A percentile compares a stretch with the other conserved stretches of the same genome.
Evolutionary conservation across 1,140 invertebrate species (phyloP).

Genomic region (Macrobrachium rosenbergii): DNA sequence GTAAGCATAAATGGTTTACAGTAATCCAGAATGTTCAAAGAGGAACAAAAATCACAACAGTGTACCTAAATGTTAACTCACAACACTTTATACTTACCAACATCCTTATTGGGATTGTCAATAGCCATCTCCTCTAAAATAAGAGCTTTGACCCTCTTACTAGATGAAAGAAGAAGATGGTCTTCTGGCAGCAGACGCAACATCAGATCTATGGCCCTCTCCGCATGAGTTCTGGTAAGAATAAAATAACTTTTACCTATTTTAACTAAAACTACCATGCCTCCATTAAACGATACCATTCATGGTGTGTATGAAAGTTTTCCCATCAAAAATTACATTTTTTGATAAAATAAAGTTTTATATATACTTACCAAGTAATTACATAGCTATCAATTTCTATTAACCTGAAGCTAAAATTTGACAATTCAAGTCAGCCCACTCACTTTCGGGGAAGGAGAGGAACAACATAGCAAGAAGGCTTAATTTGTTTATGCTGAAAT

Average conservation of each 20-base stretch:
- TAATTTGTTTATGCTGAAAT: too few relatives aligned
- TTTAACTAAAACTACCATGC: neutral
- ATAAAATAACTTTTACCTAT: neutral
- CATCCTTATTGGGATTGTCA: slow-evolving; percentile 75
- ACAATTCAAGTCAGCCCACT: too few relatives aligned
- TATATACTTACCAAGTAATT: too few relatives aligned
- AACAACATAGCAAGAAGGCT: too few relatives aligned
- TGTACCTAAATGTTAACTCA: neutral
- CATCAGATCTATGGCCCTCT: slow-evolving; percentile 86
- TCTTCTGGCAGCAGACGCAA: slow-evolving; percentile 82
- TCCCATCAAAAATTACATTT: too few relatives aligned
- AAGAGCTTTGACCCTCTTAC: slow-evolving; percentile 90
- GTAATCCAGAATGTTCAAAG: neutral
- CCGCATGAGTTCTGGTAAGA: slow-evolving; percentile 79
- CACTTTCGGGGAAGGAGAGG: too few relatives aligned
- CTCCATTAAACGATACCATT: neutral
- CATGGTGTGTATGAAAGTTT: too few relatives aligned
- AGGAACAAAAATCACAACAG: too few relatives aligned
- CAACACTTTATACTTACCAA: slow-evolving; percentile 65
- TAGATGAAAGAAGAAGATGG: slow-evolving; percentile 87
- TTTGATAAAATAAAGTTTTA: too few relatives aligned
- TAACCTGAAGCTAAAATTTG: too few relatives aligned
- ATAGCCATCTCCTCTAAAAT: slow-evolving; percentile 94
- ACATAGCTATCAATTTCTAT: too few relatives aligned
- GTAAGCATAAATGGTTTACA: neutral